Evolutionary conservation across 2,113 vertebrate species (phyloP).

Genomic region (Chascanopsetta lugubris): DNA sequence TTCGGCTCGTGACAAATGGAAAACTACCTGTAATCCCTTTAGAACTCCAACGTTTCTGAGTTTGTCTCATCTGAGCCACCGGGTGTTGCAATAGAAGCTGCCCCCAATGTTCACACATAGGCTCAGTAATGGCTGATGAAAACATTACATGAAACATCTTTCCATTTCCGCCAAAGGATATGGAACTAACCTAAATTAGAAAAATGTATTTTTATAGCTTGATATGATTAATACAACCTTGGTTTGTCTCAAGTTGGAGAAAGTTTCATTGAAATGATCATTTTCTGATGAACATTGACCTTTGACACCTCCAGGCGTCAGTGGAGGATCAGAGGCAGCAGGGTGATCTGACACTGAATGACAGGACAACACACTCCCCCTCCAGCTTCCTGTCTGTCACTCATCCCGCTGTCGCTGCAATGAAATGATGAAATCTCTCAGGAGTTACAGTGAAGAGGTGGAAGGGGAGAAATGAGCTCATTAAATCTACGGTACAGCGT

Average conservation of each 20-base stretch:
- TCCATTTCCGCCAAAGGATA: too few species aligned
- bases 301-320: conserved; percentile 12
- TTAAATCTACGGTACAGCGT: conserved; percentile 34
- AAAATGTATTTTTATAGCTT: neutral
- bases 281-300: neutral
- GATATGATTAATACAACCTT: neutral
- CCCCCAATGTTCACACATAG: too few species aligned
- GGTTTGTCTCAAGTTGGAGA: neutral
- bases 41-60: too few species aligned
- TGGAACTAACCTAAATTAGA: too few species aligned
- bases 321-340: conserved; percentile 11
- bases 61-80: too few species aligned
- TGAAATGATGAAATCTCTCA: conserved; percentile 56
- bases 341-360: conserved; percentile 12
- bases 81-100: too few species aligned
- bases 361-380: neutral
- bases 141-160: too few species aligned
- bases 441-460: conserved; percentile 35
- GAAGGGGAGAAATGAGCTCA: conserved; percentile 45
- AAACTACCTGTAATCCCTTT: too few species aligned
- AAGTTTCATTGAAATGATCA: neutral
- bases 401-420: conserved; percentile 5
- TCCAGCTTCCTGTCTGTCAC: conserved; percentile 19
- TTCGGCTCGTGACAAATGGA: too few species aligned
- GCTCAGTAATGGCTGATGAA: too few species aligned